These are phyloP conservation scores for Autographa gamma DNA, from an alignment of 2,888 invertebrate species.

Conservation along the genomic window DNA sequence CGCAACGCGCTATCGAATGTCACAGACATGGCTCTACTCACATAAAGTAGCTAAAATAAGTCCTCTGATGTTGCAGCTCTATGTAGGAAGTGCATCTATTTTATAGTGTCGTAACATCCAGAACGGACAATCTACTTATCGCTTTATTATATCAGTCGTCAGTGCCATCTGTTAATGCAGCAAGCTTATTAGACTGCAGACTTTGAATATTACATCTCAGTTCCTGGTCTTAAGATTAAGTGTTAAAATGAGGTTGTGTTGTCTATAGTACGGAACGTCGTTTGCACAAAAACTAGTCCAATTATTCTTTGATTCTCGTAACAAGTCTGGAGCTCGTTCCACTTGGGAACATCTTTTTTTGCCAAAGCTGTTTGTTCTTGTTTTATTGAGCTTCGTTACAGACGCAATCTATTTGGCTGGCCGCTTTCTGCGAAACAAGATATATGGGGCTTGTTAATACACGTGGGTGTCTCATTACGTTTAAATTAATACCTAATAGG, in stretches of 20 bases:
- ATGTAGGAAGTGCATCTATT: conserved; percentile 75
- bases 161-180: conserved; percentile 40
- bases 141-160: conserved; percentile 59
- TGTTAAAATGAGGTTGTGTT: conserved; percentile 18
- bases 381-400: conserved; percentile 50
- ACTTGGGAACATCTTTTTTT: conserved; percentile 49
- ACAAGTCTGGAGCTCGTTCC: conserved; percentile 49
- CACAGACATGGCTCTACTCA: conserved; percentile 75
- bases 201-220: conserved; percentile 16
- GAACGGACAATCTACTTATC: conserved; percentile 65
- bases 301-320: conserved; percentile 56
- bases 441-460: conserved; percentile 30
- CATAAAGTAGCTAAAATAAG: conserved; percentile 84
- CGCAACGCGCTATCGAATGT: conserved; percentile 80
- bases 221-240: conserved; percentile 23
- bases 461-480: conserved; percentile 22
- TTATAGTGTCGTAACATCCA: conserved; percentile 70
- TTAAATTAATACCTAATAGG: conserved; percentile 12
- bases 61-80: conserved; percentile 72
- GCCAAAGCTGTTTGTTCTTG: conserved; percentile 42
- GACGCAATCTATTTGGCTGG: conserved; percentile 38
- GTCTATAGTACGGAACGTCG: conserved; percentile 38
- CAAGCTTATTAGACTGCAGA: conserved; percentile 21
- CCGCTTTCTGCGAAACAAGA: conserved; percentile 24
- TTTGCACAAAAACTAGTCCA: conserved; percentile 56